Evolutionary conservation across 2,888 invertebrate genomes (phyloP), one percentile per base, ranked within the genome.

Genomic region (Plemyria rubiginata): DNA sequence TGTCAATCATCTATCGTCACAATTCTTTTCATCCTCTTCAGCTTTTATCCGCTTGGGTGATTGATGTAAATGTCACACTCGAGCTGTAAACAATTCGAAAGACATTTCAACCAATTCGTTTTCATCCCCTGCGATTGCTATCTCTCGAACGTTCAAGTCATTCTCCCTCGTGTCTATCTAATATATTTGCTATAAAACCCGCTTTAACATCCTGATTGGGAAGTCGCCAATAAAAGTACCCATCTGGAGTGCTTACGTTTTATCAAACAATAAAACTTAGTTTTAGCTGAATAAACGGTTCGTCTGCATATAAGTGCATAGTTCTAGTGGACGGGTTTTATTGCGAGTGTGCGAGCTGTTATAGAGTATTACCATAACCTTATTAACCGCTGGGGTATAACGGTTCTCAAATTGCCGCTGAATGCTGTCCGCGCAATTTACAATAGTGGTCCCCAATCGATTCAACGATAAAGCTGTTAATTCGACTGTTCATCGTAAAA

Each of bases 161-260:
- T 13, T 51, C 43, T 32, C 40, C 45, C 43, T 36, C 13, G 9
- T 52, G 43, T 36, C 32, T 13, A 12, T 9, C 9, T 32, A 54
- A 16, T 36, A 36, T n/a, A 8, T 41, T 15, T 29, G 22, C 48
- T 56, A 56, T 49, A 56, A 50, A 50, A 56, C 15, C 32, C 7
- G 16, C 50, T 4, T 51, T 57, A 50, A 51, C 41, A 57, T 16
- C 12, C 41, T 36, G 50, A 50, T 43, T 32, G 41, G 50, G n/a
- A 43, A 50, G 32, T 50, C 43, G 15, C n/a, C 41, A 8, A 50
- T 57, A 57, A 57, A 57, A 57, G 49, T 41, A 11, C 41, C 29
- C 29, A 51, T 41, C n/a, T 15, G 36, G 9, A 13, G 38, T 41
- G 13, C 4, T 48, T 4, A 32, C 41, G 50, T 41, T 15, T 50